phyloP scores from a whole-genome alignment of 2,888 invertebrate genomes.

The Protonemura montana region DNA sequence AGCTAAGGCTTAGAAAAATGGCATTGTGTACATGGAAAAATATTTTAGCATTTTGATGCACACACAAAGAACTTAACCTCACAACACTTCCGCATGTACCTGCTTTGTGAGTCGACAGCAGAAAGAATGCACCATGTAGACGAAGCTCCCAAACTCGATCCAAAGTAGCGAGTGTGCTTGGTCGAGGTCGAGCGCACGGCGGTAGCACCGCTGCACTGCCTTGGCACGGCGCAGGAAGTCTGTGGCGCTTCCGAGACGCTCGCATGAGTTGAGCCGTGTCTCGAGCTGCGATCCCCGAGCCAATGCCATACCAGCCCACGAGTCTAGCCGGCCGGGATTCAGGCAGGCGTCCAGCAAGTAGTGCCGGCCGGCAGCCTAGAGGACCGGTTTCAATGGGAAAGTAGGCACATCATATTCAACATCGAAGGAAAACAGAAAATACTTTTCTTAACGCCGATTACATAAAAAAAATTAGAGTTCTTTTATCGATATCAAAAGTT shows the following conservation, averaged over 20 bases:
- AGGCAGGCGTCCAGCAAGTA: constrained; percentile 85
- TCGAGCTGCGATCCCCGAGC: constrained; percentile 81
- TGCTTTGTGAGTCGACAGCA: constrained; percentile 86
- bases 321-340: constrained; percentile 82
- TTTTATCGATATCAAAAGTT: too few species aligned
- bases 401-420: too few species aligned
- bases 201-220: constrained; percentile 81
- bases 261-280: constrained; percentile 75
- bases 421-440: too few species aligned
- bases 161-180: constrained; percentile 78
- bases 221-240: constrained; percentile 75
- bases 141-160: constrained; percentile 91
- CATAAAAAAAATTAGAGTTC: too few species aligned
- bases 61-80: background rate
- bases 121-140: constrained; percentile 89
- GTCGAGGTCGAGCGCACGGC: constrained; percentile 78
- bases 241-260: constrained; percentile 61
- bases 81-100: constrained; percentile 61
- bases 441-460: too few species aligned
- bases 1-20: too few species aligned
- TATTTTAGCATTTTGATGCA: too few species aligned
- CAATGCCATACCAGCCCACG: constrained; percentile 92
- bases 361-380: constrained; percentile 76
- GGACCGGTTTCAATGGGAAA: too few species aligned
- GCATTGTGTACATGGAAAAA: too few species aligned